Base-by-base conservation (phyloP, 2,888 invertebrate species). In the Coecobrya sp. region DNA sequence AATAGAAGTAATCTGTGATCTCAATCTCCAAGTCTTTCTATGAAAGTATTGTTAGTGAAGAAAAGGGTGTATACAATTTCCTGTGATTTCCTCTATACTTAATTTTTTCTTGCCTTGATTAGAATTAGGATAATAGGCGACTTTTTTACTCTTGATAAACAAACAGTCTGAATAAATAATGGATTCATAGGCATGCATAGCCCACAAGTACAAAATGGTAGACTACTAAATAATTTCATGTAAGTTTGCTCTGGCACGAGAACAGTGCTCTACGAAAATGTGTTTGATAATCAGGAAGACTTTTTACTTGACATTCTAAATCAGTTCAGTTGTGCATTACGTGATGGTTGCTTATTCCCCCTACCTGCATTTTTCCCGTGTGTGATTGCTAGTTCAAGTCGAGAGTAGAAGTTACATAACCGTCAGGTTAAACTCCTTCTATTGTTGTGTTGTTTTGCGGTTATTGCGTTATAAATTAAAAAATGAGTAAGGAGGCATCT, bases 401-500 rank as follows among this genome's bases (percentile, higher is more conserved):
- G 49, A 49, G 49, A 16, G 2, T 13, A 30, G 22, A 68, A 16
- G n/a, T 68, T 25, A 36, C 16, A 52, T 52, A 16, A 16, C 52
- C 52, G 1, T 52, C 52, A 5, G 52, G 52, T 52, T 11, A 16
- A 36, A 36, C 7, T 36, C 3, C 36, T 36, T 4, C 36, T 36
- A 1, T 30, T 76, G 30, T 76, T 25, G 76, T 49, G 7, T 42
- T 79, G 30, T 52, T 52, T n/a, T 45, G 25, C 11, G 79, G 27
- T 0, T 10, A 10, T n/a, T 27, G 25, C 11, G 7, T 7, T n/a
- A 22, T 1, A 19, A 25, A 8, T n/a, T 52, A 52, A 36, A 84
- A 84, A 84, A 84, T 84, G 84, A 84, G 84, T 19, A 0, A 62
- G 30, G 27, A 81, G 16, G 81, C 55, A 19, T 27, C 49, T 16